These are phyloP conservation scores for Elysia crispata DNA, from an alignment of 2,888 invertebrate species.

Conservation along the genomic window DNA sequence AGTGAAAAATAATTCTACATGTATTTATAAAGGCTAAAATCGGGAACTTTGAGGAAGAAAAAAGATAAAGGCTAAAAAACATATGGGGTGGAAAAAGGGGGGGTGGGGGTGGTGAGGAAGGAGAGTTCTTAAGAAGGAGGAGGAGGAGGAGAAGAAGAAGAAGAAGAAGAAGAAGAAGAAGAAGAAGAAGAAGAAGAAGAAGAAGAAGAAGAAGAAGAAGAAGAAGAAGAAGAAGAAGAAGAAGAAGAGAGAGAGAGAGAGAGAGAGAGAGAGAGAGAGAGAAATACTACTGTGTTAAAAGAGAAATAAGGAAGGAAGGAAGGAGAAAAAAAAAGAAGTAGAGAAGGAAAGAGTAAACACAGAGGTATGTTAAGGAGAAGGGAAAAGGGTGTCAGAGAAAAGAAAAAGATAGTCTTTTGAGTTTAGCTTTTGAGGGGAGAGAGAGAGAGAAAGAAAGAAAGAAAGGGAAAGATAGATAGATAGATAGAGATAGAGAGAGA, in stretches of 20 bases:
- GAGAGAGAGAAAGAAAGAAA: constrained; percentile 1
- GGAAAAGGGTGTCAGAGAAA: too few species aligned
- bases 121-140: too few species aligned
- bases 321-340: constrained; percentile 28
- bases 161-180: not conserved
- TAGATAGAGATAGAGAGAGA: constrained; percentile 24
- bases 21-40: too few species aligned
- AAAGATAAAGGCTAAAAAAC: too few species aligned
- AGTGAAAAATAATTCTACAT: too few species aligned
- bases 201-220: not conserved
- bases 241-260: constrained; percentile 29
- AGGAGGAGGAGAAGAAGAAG: not conserved
- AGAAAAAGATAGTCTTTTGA: too few species aligned
- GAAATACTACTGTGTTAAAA: constrained; percentile 16
- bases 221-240: not conserved
- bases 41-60: too few species aligned
- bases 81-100: too few species aligned
- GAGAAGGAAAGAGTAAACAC: too few species aligned
- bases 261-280: constrained; percentile 35
- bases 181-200: not conserved
- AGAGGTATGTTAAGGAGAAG: too few species aligned
- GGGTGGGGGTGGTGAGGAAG: too few species aligned
- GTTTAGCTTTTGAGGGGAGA: too few species aligned
- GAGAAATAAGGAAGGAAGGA: constrained; percentile 31
- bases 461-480: constrained; percentile 35